Evolutionary conservation across 2,888 invertebrate species (phyloP), one percentile per base, ranked within the genome.

Genomic region (Thymelicus sylvestris): DNA sequence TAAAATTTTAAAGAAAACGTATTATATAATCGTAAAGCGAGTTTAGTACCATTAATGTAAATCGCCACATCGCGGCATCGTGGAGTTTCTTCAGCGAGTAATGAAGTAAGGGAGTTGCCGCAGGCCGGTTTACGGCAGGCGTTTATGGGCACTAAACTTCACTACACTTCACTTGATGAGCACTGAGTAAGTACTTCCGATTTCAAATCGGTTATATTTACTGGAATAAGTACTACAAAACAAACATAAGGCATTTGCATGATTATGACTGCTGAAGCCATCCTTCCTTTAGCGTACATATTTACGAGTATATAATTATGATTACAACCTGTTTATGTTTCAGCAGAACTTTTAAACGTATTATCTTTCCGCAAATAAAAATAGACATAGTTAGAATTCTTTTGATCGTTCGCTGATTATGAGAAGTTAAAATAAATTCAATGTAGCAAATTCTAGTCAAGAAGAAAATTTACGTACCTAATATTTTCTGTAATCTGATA

Each of bases 81-180:
- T 48, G 55, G 15, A 57, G 52, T 41, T 39, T 50, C 57, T 59
- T 31, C n/a, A 47, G 12, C 52, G 62, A 64, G 83, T 88, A 87
- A 89, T 87, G 87, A 88, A 88, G 87, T 86, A 84, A 85, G 85
- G 84, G 86, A 84, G 85, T 87, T 85, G 81, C 80, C 80, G 72
- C 77, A 80, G 64, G 82, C 73, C 76, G 78, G 83, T 88, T 88
- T 86, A 88, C 84, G 81, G 79, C 81, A 80, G 79, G 82, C 86
- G 85, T 90, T 89, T 89, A 88, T 82, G 81, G 83, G 80, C 86
- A 84, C 84, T 89, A 87, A 88, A 90, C 85, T 86, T 84, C 83
- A 86, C 83, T 85, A 79, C 81, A 81, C 81, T 83, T 67, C 61
- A 62, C 52, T 67, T 83, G 84, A 84, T 81, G 82, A 79, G 80